Percentiles rank a stretch among this genome's conserved stretches.
Evolutionary conservation across 2,797 vertebrate genomes (phyloP).

Genomic region (Diplodus puntazzo): DNA sequence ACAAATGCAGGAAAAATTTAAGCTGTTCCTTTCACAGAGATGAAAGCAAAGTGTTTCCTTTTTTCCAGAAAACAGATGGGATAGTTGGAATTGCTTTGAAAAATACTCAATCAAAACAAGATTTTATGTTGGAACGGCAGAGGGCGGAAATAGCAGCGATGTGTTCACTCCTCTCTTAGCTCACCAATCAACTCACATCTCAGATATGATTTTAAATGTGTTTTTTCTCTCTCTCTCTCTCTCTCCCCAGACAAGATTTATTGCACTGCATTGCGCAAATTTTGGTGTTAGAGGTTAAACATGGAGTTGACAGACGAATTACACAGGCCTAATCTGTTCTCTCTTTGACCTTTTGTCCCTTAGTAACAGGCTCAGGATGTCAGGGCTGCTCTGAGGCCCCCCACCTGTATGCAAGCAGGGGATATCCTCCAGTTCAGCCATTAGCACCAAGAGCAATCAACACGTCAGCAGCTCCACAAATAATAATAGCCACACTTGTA

Average conservation of each 20-base stretch:
- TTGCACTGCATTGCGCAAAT: slow-evolving; percentile 19
- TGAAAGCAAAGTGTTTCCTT: slow-evolving; percentile 47
- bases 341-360: slow-evolving; percentile 47
- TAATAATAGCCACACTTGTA: slow-evolving; percentile 13
- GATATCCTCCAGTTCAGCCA: slow-evolving; percentile 62
- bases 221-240: background rate
- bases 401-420: slow-evolving; percentile 41
- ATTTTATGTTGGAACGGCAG: slow-evolving; percentile 20
- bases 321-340: slow-evolving; percentile 46
- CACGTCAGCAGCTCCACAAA: slow-evolving; percentile 39
- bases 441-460: slow-evolving; percentile 61
- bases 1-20: slow-evolving; percentile 33
- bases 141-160: slow-evolving; percentile 5
- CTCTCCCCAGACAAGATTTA: slow-evolving; percentile 6
- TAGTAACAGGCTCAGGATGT: slow-evolving; percentile 54
- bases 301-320: slow-evolving; percentile 55
- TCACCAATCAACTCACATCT: slow-evolving; percentile 27
- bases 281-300: slow-evolving; percentile 44
- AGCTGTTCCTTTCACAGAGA: slow-evolving; percentile 28
- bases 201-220: background rate
- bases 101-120: slow-evolving; percentile 37
- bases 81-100: slow-evolving; percentile 32
- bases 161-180: slow-evolving; percentile 9
- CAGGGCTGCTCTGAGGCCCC: slow-evolving; percentile 54
- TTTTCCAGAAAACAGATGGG: slow-evolving; percentile 48